Base-by-base conservation (phyloP, 2,888 invertebrate genomes). In the Caenorhabditis macrosperma region DNA sequence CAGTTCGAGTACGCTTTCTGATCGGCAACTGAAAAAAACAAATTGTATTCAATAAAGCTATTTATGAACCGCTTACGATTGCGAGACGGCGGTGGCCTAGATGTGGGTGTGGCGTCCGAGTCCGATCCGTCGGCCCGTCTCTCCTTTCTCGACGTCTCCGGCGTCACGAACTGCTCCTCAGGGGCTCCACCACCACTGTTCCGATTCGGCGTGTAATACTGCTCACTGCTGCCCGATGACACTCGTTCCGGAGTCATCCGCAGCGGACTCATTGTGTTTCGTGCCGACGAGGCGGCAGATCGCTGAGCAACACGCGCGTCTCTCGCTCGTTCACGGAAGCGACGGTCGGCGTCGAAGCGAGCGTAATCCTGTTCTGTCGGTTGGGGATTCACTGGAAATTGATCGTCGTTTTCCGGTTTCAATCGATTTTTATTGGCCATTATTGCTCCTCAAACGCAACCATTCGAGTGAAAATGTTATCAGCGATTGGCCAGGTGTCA, bases 301-400 rank as follows among this genome's bases (percentile, higher is more conserved):
- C 69, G 50, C 12, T 52, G 50, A 15, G 69, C 69, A 26, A 69
- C 52, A n/a, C 69, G 69, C 17, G 52, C 30, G 28, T 69, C 59
- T 30, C 69, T 35, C 6, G 69, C 69, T 60, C 26, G 60, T 22
- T 44, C 50, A n/a, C 35, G 33, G 15, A 69, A 10, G 12, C 69
- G 59, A 10, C 69, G 48, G n/a, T 69, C 60, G 12, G 38, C 60
- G n/a, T 69, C 69, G 52, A 30, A 69, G 15, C 26, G 26, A 1
- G 50, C 69, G 41, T 50, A 69, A n/a, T 69, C 69, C 52, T 60
- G 52, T 3, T 35, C 52, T n/a, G 69, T 69, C 30, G 69, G 69
- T 0, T n/a, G 24, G 0, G 60, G 60, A 26, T 69, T 57, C 12
- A 41, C 67, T 67, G 30, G 20, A 67, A 6, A 22, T 41, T 6